phyloP scores from a whole-genome alignment of 2,888 invertebrate species.

The Rotaria macrura region DNA sequence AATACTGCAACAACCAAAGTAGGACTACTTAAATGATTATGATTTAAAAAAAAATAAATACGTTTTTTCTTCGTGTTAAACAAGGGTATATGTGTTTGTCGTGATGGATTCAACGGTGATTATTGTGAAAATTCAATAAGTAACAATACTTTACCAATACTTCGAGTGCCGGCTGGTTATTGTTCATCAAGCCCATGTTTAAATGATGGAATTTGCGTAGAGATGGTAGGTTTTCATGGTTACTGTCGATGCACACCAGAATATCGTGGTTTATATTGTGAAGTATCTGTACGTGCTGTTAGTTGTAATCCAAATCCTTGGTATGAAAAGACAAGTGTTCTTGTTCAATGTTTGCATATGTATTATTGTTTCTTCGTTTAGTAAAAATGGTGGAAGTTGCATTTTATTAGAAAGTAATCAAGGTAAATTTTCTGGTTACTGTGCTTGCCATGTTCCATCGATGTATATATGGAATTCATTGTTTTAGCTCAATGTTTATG shows the following conservation, averaged over 20 bases:
- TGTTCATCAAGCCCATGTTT: constrained; percentile 20
- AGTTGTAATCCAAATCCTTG: constrained; percentile 10
- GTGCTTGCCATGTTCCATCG: too few relatives aligned
- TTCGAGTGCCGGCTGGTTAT: not conserved
- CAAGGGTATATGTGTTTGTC: constrained; percentile 12
- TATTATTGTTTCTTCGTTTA: not conserved
- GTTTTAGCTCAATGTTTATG: constrained; percentile 5
- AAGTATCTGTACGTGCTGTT: not conserved
- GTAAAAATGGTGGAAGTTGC: constrained; percentile 18
- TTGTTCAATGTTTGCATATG: too few relatives aligned
- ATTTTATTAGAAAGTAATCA: constrained; percentile 8
- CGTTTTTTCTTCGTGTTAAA: not conserved
- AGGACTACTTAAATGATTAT: not conserved
- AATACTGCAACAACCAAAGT: constrained; percentile 7
- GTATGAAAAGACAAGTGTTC: not conserved
- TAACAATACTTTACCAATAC: too few relatives aligned
- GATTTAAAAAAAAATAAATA: not conserved
- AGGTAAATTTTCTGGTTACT: not conserved
- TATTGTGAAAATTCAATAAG: not conserved
- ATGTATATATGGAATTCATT: too few relatives aligned
- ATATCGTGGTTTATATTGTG: not conserved
- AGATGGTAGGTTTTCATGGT: not conserved
- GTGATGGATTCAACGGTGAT: not conserved
- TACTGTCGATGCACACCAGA: constrained; percentile 9
- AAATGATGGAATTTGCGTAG: not conserved